Evolutionary conservation across 2,797 vertebrate species (phyloP).

Genomic region (Kryptolebias ocellatus): DNA sequence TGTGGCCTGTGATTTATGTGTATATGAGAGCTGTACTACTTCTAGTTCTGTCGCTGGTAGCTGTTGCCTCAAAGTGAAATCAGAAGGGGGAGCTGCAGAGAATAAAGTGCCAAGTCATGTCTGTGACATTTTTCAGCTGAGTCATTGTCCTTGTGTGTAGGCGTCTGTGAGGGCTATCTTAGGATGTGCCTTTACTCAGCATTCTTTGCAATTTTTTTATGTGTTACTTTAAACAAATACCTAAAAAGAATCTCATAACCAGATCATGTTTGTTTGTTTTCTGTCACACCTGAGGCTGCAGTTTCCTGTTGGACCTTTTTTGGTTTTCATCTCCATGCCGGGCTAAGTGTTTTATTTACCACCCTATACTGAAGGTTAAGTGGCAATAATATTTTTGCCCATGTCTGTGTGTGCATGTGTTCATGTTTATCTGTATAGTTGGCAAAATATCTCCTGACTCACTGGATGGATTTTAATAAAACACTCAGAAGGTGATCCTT

Average conservation of each 20-base stretch:
- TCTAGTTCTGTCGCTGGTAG: too few species aligned
- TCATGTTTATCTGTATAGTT: too few species aligned
- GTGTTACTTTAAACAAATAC: background rate
- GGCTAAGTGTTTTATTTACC: too few species aligned
- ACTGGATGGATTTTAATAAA: too few species aligned
- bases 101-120: constrained; percentile 30
- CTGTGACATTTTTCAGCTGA: constrained; percentile 76
- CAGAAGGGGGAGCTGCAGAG: constrained; percentile 60
- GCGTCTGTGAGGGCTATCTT: constrained; percentile 9
- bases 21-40: too few species aligned
- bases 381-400: too few species aligned
- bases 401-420: too few species aligned
- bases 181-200: background rate
- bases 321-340: background rate
- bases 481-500: too few species aligned
- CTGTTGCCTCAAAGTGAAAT: background rate
- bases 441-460: too few species aligned
- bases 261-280: background rate
- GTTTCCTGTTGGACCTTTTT: background rate
- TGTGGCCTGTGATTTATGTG: too few species aligned
- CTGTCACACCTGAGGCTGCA: background rate
- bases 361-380: too few species aligned
- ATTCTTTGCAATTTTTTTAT: constrained; percentile 1
- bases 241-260: background rate
- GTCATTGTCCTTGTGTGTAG: constrained; percentile 56